Conservation (phyloP, 2,888 invertebrate species). For the Caenorhabditis zanzibari region DNA sequence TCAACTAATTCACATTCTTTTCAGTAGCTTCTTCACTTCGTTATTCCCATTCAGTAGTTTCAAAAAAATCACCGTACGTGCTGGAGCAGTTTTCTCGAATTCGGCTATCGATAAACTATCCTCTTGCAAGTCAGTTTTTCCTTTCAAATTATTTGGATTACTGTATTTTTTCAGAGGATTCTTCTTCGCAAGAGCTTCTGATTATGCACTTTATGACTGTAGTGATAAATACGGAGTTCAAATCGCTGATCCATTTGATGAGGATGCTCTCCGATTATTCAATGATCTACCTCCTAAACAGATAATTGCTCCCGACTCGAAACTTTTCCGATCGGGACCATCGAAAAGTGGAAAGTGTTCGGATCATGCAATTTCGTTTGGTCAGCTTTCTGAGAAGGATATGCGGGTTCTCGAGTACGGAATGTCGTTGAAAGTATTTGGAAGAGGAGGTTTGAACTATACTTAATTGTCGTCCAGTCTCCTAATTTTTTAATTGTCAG, state of each 20-base stretch:
- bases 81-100: constrained; percentile 54
- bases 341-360: constrained; percentile 47
- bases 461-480: constrained; percentile 2
- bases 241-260: constrained; percentile 60
- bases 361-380: constrained; percentile 61
- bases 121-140: constrained; percentile 47
- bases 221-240: constrained; percentile 15
- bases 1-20: neutral
- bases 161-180: constrained; percentile 45
- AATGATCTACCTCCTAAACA: constrained; percentile 46
- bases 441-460: constrained; percentile 42
- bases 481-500: constrained; percentile 31
- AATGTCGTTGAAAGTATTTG: constrained; percentile 59
- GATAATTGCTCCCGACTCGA: constrained; percentile 51
- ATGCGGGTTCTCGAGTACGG: constrained; percentile 65
- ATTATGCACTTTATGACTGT: constrained; percentile 58
- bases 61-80: constrained; percentile 48
- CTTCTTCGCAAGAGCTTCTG: constrained; percentile 54
- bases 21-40: constrained; percentile 44
- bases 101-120: constrained; percentile 49
- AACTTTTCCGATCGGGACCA: constrained; percentile 15
- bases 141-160: neutral
- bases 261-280: constrained; percentile 53
- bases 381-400: constrained; percentile 58
- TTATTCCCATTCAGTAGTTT: constrained; percentile 54